Evolutionary conservation across 2,113 vertebrate genomes (phyloP), one percentile per base, ranked within the genome.

Genomic region (Campylomormyrus tamandua): DNA sequence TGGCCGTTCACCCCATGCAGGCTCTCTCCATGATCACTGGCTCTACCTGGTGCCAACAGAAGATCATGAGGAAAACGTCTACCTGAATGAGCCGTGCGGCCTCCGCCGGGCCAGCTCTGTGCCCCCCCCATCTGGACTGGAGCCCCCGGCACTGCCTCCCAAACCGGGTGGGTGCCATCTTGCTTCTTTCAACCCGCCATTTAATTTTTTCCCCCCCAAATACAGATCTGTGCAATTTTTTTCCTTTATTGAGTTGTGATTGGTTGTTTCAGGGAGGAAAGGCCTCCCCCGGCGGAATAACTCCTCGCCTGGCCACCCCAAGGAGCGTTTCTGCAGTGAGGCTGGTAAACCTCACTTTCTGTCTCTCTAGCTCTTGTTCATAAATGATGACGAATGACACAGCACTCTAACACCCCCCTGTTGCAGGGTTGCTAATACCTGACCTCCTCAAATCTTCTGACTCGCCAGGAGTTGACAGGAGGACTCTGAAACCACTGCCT

Each of bases 191-290:
- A 27, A 21, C 21, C 42, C 5, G n/a, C 19, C n/a, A 4, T 85
- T 49, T 80, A 1, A 80, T 77, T 27, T 42, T 42, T 15, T 1
- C 35, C 35, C 35, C 62, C n/a, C 46, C 3, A n/a, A n/a, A 46
- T 49, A 87, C 84, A 87, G 13, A 19, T 52, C 9, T 87, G 49
- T 31, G 6, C 27, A 52, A 3, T n/a, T 50, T 19, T 89, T 50
- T 27, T 10, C 35, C 31, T 88, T 53, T 77, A 11, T 80, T 52
- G 4, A 0, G 19, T 21, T 42, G 9, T 39, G 46, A 77, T 77
- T 89, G 88, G 49, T 77, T 77, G 88, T 48, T 87, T 74, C 89
- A 87, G 89, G 83, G 58, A 87, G 58, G 27, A 70, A 87, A 24
- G 9, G 3, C 17, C 24, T 39, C 10, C 24, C 62, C 8, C 24